Evolutionary conservation across 2,797 vertebrate species (phyloP).

Genomic region (Chloroceryle amazona): DNA sequence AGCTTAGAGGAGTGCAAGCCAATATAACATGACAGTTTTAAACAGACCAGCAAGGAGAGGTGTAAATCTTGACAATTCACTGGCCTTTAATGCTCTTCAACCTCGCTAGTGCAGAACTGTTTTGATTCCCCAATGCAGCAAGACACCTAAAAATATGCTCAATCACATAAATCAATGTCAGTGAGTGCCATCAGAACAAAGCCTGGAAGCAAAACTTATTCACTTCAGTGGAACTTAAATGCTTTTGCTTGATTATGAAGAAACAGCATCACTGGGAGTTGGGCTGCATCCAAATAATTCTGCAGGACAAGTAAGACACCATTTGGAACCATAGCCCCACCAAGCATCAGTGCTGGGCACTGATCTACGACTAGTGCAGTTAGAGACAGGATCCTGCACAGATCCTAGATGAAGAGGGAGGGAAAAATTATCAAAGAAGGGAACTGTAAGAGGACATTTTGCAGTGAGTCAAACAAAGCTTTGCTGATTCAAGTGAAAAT

Average conservation of each 20-base stretch:
- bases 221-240: not conserved
- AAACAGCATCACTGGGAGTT: not conserved
- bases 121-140: not conserved
- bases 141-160: not conserved
- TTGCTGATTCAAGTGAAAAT: slow-evolving; percentile 3
- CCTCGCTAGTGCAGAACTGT: not conserved
- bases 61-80: not conserved
- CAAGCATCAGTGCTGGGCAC: not conserved
- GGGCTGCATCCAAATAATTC: not conserved
- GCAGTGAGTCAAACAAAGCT: not conserved
- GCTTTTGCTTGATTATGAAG: not conserved
- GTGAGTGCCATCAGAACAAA: not conserved
- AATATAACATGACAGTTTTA: not conserved
- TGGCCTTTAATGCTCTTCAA: not conserved
- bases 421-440: not conserved
- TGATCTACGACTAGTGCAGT: not conserved
- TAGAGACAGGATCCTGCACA: not conserved
- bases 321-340: not conserved
- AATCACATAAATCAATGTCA: not conserved
- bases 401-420: not conserved
- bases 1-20: not conserved
- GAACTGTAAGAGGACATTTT: not conserved
- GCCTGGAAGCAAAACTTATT: not conserved
- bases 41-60: not conserved
- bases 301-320: not conserved